Evolutionary conservation across 2,113 vertebrate genomes (phyloP), one percentile per base, ranked within the genome.

Genomic region (Stigmatopora argus): DNA sequence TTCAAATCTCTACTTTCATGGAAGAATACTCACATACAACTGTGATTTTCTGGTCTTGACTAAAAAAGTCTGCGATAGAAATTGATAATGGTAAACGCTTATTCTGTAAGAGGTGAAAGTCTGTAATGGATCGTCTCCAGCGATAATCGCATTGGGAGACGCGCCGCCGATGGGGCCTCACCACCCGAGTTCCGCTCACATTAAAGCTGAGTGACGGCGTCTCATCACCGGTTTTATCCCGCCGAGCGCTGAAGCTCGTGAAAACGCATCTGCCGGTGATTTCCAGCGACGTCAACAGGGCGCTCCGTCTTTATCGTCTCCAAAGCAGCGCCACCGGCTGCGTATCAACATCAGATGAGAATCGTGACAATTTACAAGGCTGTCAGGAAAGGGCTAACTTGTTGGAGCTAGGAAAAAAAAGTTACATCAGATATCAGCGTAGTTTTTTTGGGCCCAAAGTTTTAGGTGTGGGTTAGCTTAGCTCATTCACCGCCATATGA

Each of bases 81-180:
- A 63, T 26, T 53, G n/a, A 23, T 59, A 34, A 3, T 15, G 68
- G 58, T 3, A 0, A 1, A 66, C 49, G 45, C 65, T 56, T 65
- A 74, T 53, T 69, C 64, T 18, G 26, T 70, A 78, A 64, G 26
- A 63, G 64, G 59, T 67, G 53, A 67, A 23, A 67, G 69, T 67
- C 65, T 59, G 65, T 83, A 79, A 84, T 80, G 69, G 70, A 65
- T 66, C 41, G 61, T 52, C 14, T 55, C 63, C 19, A 64, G 73
- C 35, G 65, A 78, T 85, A 71, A 85, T 85, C 68, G 12, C 79
- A 74, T 79, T 76, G 73, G 70, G 51, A 21, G 60, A 52, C 55
- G 57, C 49, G 53, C 56, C 26, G 3, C 51, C 26, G 57, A 41
- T 53, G 0, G 17, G 73, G n/a, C 64, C 38, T 35, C n/a, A 5